Conservation (phyloP, 2,113 vertebrate species). For the Pelecanoides urinatrix region DNA sequence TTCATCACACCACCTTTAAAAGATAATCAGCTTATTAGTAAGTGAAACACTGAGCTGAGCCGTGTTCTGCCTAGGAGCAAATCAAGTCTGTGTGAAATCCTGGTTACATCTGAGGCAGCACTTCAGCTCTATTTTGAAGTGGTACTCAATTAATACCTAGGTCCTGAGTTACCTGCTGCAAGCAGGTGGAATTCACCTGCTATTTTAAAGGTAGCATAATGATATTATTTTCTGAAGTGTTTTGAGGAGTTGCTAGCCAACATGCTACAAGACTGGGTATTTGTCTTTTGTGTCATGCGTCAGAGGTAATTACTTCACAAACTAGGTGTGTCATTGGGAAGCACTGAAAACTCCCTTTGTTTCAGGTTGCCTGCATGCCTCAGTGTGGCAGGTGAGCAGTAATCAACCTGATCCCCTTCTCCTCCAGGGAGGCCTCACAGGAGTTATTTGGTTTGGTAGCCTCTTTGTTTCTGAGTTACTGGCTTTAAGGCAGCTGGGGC, state of each 20-base stretch:
- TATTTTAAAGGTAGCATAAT: neutral
- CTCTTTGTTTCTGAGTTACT: slow-evolving; percentile 52
- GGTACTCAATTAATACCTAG: neutral
- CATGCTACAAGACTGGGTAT: slow-evolving; percentile 3
- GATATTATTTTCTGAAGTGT: slow-evolving; percentile 32
- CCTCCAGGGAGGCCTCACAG: slow-evolving; percentile 33
- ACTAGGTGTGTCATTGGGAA: slow-evolving; percentile 57
- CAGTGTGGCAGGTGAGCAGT: slow-evolving; percentile 30
- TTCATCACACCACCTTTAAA: neutral
- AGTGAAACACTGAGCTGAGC: neutral
- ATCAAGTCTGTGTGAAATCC: neutral
- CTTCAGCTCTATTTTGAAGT: neutral
- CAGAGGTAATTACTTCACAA: slow-evolving; percentile 63
- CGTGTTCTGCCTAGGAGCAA: neutral
- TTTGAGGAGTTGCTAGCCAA: slow-evolving; percentile 64
- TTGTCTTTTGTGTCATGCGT: slow-evolving; percentile 57
- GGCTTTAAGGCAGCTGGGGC: slow-evolving; percentile 10
- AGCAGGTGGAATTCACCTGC: neutral
- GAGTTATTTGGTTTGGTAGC: slow-evolving; percentile 31
- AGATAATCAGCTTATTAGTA: neutral
- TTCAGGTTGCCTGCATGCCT: slow-evolving; percentile 42
- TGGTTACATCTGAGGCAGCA: neutral
- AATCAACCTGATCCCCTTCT: slow-evolving; percentile 21
- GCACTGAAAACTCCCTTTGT: slow-evolving; percentile 67
- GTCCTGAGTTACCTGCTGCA: neutral